These are phyloP conservation scores for Gambusia yucatana DNA, from an alignment of 2,797 vertebrate species.

Conservation along the genomic window DNA sequence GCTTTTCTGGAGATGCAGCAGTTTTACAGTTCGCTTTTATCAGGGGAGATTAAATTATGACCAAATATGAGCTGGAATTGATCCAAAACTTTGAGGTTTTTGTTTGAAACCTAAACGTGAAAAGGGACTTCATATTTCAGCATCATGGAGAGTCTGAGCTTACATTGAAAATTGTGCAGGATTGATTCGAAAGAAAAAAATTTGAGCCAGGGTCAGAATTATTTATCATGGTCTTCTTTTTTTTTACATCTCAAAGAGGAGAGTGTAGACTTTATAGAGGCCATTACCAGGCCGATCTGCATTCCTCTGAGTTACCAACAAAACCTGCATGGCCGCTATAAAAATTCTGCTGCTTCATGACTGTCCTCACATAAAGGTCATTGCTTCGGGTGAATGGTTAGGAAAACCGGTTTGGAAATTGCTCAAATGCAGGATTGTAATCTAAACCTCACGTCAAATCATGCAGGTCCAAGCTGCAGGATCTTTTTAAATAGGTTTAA, in stretches of 20 bases:
- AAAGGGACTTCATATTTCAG: neutral
- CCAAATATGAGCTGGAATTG: neutral
- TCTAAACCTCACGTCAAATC: conserved; percentile 21
- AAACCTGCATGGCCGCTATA: conserved; percentile 74
- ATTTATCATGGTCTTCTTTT: neutral
- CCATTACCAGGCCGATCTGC: conserved; percentile 43
- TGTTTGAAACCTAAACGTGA: neutral
- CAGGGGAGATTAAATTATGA: neutral
- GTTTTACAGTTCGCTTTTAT: neutral
- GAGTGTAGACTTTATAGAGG: neutral
- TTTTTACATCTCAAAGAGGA: neutral
- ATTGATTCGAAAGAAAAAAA: neutral
- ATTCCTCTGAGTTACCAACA: conserved; percentile 51
- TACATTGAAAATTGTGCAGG: neutral
- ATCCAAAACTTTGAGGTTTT: neutral
- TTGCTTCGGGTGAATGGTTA: conserved; percentile 44
- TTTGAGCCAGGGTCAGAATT: neutral
- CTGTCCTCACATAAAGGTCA: conserved; percentile 53
- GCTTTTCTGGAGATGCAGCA: neutral
- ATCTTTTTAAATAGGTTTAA: neutral
- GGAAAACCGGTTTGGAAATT: conserved; percentile 70
- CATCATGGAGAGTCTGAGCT: neutral
- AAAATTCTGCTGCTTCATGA: conserved; percentile 63
- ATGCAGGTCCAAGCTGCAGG: neutral
- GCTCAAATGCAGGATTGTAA: conserved; percentile 45